Evolutionary conservation across 2,888 invertebrate genomes (phyloP), one percentile per base, ranked within the genome.

Genomic region (Neoaliturus tenellus): DNA sequence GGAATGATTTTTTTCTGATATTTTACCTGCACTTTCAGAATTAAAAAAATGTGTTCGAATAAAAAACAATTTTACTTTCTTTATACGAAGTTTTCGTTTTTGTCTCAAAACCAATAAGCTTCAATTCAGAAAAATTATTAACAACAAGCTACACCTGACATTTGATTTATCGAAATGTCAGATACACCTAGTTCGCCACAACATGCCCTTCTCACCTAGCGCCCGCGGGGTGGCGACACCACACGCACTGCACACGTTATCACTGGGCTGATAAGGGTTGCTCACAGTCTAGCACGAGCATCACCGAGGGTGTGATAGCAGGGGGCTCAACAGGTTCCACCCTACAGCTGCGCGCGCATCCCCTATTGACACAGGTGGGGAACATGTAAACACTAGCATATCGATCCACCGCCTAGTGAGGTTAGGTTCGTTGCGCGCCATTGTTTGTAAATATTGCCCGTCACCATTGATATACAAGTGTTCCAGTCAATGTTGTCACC

Each of bases 241-340:
- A 8, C 25, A 4, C 55, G 23, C 55, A 23, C 55, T 23, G 35
- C 35, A 35, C 35, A 4, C 35, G 55, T 55, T 55, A 55, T 20
- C 55, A 23, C 55, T 8, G 55, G 31, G 62, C 28, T 28, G 28
- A 28, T 25, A 28, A 62, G 28, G 28, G 62, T 2, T 31, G 62
- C 31, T 10, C 4, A n/a, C n/a, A n/a, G n/a, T n/a, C n/a, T n/a
- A n/a, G 44, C 44, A 44, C 14, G 44, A 44, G 6, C 44, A 17
- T 17, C 44, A 44, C 44, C 1, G 44, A 2, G 28, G 62, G 31
- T 0, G 12, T 4, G 62, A 58, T 58, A 62, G 58, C 4, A 20
- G 55, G 28, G 78, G 12, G 55, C 78, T 78, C 78, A 78, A 78
- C 78, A 78, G 81, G 81, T 62, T 39, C 17, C 8, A 20, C 80